Evolutionary conservation across 2,888 invertebrate species (phyloP).

Genomic region (Elaeidobius kamerunicus): DNA sequence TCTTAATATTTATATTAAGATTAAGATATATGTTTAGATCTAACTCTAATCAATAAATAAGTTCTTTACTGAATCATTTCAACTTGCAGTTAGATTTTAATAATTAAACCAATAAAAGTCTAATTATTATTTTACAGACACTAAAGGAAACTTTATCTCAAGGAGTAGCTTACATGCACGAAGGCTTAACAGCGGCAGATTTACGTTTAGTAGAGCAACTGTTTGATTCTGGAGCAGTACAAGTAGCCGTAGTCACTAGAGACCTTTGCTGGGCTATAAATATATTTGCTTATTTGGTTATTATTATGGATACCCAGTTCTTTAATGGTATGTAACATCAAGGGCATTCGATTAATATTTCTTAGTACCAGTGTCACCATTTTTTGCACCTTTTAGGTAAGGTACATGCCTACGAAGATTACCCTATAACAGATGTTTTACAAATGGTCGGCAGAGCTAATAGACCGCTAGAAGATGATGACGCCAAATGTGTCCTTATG

Average conservation of each 20-base stretch:
- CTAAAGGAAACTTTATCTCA: conserved; percentile 88
- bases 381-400: conserved; percentile 47
- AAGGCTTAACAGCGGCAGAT: conserved; percentile 84
- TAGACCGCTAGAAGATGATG: conserved; percentile 86
- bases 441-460: conserved; percentile 98
- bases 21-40: too few relatives aligned
- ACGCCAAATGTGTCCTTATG: conserved; percentile 93
- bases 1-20: too few relatives aligned
- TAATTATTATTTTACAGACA: conserved; percentile 53
- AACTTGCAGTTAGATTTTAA: too few relatives aligned
- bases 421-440: conserved; percentile 93
- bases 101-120: not conserved
- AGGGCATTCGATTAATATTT: not conserved
- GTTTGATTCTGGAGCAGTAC: conserved; percentile 89
- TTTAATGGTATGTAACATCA: conserved; percentile 71
- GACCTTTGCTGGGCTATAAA: conserved; percentile 92
- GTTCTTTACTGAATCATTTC: too few relatives aligned
- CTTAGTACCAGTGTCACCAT: not conserved
- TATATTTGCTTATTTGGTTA: conserved; percentile 88
- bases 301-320: conserved; percentile 95
- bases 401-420: conserved; percentile 89
- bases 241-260: conserved; percentile 87
- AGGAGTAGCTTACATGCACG: conserved; percentile 97
- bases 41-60: too few relatives aligned
- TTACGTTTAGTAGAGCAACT: conserved; percentile 89